Evolutionary conservation across 2,888 invertebrate genomes (phyloP).

Genomic region (Steinernema carpocapsae): DNA sequence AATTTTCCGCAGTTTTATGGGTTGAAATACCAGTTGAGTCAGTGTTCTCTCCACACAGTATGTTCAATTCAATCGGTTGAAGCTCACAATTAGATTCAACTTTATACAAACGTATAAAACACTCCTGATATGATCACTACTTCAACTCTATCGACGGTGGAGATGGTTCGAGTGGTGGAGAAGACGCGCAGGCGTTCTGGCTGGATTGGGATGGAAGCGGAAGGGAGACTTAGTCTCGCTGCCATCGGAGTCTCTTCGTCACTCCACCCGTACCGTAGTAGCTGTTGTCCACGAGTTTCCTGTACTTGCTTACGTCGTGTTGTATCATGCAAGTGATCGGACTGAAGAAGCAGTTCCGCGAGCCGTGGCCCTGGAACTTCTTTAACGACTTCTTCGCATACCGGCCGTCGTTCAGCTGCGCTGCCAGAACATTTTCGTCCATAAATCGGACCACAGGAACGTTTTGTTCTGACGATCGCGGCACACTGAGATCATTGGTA

Average conservation of each 20-base stretch:
- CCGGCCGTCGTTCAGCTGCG: slow-evolving; percentile 10
- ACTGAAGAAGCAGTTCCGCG: slow-evolving; percentile 64
- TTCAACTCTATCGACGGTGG: slow-evolving; percentile 15
- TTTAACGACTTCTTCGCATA: slow-evolving; percentile 38
- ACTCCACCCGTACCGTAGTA: slow-evolving; percentile 22
- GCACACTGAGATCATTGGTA: not conserved
- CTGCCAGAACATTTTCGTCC: not conserved
- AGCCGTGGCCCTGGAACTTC: slow-evolving; percentile 49
- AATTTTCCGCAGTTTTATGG: too few relatives aligned
- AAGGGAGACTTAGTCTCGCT: not conserved
- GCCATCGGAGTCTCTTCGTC: slow-evolving; percentile 11
- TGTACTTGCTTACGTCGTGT: slow-evolving; percentile 57
- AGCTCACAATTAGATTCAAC: not conserved
- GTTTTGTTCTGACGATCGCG: not conserved
- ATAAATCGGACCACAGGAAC: not conserved
- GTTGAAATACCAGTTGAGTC: too few relatives aligned
- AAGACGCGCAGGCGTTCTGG: not conserved
- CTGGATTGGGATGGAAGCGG: not conserved
- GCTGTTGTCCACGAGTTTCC: slow-evolving; percentile 50
- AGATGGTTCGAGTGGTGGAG: not conserved
- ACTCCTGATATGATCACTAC: not conserved
- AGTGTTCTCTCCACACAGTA: too few relatives aligned
- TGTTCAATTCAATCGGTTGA: not conserved
- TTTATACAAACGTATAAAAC: slow-evolving; percentile 11
- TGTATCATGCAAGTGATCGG: slow-evolving; percentile 66